Evolutionary conservation across 2,113 vertebrate species (phyloP).

Genomic region (Coryphaenoides rupestris): DNA sequence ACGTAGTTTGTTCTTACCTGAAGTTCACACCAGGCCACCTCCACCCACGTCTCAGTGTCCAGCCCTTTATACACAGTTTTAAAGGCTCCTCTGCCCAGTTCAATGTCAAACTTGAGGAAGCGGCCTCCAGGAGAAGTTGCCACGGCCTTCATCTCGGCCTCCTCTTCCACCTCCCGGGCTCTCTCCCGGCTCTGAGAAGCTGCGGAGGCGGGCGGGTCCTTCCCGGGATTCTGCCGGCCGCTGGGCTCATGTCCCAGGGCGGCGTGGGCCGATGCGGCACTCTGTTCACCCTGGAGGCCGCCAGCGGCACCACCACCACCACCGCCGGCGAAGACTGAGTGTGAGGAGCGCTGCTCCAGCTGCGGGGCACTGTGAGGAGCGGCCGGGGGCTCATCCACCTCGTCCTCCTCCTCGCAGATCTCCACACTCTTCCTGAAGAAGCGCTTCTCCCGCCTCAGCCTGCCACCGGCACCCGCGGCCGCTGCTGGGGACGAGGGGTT

Average conservation of each 20-base stretch:
- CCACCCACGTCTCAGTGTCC: conserved; percentile 92
- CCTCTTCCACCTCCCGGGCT: conserved; percentile 89
- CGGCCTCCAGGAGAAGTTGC: conserved; percentile 88
- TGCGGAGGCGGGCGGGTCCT: conserved; percentile 48
- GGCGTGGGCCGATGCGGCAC: conserved; percentile 38
- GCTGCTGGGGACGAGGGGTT: conserved; percentile 40
- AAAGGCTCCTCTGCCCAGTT: conserved; percentile 90
- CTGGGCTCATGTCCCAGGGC: conserved; percentile 49
- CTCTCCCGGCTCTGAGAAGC: conserved; percentile 67
- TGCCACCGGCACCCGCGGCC: conserved; percentile 56
- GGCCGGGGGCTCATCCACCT: conserved; percentile 46
- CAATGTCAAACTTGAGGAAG: conserved; percentile 92
- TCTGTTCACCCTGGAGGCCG: conserved; percentile 41
- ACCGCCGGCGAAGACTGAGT: conserved; percentile 64
- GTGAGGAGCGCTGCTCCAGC: conserved; percentile 57
- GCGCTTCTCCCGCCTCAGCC: conserved; percentile 78
- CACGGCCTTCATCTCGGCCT: conserved; percentile 95
- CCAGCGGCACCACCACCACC: conserved; percentile 23
- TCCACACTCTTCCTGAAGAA: conserved; percentile 89
- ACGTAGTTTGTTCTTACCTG: conserved; percentile 78
- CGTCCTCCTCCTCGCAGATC: conserved; percentile 81
- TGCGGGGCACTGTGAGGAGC: conserved; percentile 62
- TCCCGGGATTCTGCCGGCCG: conserved; percentile 51
- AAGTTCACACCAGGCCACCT: conserved; percentile 94
- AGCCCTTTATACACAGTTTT: conserved; percentile 94